Evolutionary conservation across 2,797 vertebrate genomes (phyloP).

Genomic region (Brotula barbata): DNA sequence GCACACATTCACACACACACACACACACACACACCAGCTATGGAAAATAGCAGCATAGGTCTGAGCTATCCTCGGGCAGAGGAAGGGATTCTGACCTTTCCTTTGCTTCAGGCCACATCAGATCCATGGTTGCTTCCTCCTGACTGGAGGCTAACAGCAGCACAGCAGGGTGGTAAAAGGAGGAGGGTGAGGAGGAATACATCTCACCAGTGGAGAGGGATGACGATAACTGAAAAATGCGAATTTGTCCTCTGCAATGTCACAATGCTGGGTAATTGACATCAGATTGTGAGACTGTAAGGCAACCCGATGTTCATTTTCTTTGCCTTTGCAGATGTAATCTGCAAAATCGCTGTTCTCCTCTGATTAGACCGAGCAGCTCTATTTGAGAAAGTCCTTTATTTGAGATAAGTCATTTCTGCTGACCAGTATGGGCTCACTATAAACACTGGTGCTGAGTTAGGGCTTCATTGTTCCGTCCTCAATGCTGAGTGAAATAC

Average conservation of each 20-base stretch:
- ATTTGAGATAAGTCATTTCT: constrained; percentile 70
- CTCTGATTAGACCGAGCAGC: constrained; percentile 67
- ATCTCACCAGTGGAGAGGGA: constrained; percentile 12
- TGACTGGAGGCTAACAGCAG: constrained; percentile 59
- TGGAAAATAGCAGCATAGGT: constrained; percentile 71
- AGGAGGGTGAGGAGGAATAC: constrained; percentile 19
- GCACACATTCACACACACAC: constrained; percentile 8
- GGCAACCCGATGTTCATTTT: constrained; percentile 33
- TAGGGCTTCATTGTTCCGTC: constrained; percentile 67
- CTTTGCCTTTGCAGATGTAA: constrained; percentile 62
- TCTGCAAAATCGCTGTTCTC: constrained; percentile 63
- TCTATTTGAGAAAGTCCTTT: constrained; percentile 56
- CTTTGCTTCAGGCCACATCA: constrained; percentile 66
- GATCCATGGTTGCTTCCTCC: constrained; percentile 64
- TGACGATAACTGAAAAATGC: constrained; percentile 59
- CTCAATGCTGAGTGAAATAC: constrained; percentile 49
- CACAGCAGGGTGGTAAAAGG: constrained; percentile 47
- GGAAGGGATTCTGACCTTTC: constrained; percentile 77
- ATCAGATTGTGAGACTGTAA: constrained; percentile 21
- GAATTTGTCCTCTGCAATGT: constrained; percentile 79
- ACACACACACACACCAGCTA: constrained; percentile 42
- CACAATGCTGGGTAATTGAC: constrained; percentile 61
- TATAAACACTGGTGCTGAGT: constrained; percentile 69
- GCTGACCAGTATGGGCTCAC: constrained; percentile 64
- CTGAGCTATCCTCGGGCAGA: constrained; percentile 70